A percentile compares a stretch with the other conserved stretches of the same genome.
These are phyloP conservation scores for Cataglyphis cursor DNA, from an alignment of 2,888 invertebrate species.

Conservation along the genomic window DNA sequence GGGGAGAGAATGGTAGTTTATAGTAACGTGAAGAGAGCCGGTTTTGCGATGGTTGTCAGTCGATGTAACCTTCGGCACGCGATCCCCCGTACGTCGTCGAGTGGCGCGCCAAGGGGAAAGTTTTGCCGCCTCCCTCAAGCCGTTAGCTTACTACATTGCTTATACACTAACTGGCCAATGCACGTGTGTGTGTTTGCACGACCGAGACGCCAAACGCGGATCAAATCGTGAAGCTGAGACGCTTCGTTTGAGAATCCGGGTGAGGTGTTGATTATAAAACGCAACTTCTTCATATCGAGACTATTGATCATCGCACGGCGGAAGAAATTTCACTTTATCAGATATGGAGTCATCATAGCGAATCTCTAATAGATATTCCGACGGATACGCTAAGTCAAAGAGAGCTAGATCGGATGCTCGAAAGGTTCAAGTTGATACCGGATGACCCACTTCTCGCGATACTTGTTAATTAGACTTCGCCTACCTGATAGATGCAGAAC, in stretches of 20 bases:
- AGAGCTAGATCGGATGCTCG: slow-evolving; percentile 13
- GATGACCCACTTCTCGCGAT: slow-evolving; percentile 65
- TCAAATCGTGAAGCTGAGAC: not conserved
- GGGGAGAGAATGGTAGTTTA: not conserved
- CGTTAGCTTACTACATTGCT: slow-evolving; percentile 56
- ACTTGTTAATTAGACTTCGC: slow-evolving; percentile 70
- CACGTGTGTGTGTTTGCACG: not conserved
- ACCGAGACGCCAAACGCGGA: slow-evolving; percentile 21
- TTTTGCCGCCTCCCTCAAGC: slow-evolving; percentile 62
- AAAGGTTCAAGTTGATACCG: slow-evolving; percentile 51
- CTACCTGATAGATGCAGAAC: slow-evolving; percentile 52
- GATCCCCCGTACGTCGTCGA: slow-evolving; percentile 73
- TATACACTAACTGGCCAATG: slow-evolving; percentile 26
- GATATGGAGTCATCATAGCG: not conserved
- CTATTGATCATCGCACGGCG: not conserved
- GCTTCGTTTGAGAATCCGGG: not conserved
- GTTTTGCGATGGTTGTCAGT: slow-evolving; percentile 53
- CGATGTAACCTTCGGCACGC: slow-evolving; percentile 85
- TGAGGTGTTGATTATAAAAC: slow-evolving; percentile 15
- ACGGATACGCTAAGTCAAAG: not conserved
- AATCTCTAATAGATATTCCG: not conserved
- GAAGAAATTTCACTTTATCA: slow-evolving; percentile 40
- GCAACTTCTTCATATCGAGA: not conserved
- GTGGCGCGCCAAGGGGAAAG: slow-evolving; percentile 73
- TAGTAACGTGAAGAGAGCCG: slow-evolving; percentile 25